Percentiles rank a stretch among this genome's conserved stretches.
Conservation (phyloP, 1,140 invertebrate species). For the Camponotus vicinus region DNA sequence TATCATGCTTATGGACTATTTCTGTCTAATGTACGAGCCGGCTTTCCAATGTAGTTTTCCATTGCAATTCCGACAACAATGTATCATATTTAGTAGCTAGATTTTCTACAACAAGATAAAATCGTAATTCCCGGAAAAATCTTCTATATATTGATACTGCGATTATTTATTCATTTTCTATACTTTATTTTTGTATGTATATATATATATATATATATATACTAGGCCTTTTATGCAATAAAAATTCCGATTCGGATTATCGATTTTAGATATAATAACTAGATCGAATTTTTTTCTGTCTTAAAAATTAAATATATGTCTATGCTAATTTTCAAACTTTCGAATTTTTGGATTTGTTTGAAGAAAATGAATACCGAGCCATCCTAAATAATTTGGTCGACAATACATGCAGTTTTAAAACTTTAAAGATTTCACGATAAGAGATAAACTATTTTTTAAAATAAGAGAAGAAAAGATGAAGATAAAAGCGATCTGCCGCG, state of each 20-base stretch:
- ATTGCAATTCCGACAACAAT: conserved; percentile 4
- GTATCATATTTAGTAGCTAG: not conserved
- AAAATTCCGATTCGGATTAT: conserved; percentile 7
- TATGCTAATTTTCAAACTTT: not conserved
- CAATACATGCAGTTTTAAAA: not conserved
- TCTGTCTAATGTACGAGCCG: not conserved
- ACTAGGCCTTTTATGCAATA: not conserved
- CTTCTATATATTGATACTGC: not conserved
- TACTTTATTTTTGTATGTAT: not conserved
- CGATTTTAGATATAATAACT: not conserved
- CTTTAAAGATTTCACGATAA: not conserved
- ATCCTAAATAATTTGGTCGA: not conserved
- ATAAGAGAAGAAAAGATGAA: not conserved
- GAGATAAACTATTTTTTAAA: not conserved
- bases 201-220: not conserved
- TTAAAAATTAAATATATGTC: not conserved
- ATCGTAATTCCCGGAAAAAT: conserved; percentile 14
- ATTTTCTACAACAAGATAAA: not conserved
- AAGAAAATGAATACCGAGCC: not conserved
- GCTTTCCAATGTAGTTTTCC: conserved; percentile 16
- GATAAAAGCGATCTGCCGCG: not conserved
- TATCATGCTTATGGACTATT: not conserved
- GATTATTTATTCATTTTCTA: not conserved
- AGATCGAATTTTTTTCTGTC: too few species aligned
- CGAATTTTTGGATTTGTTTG: not conserved